phyloP scores from a whole-genome alignment of 2,113 vertebrate species.

The Xyliphius kryptos region DNA sequence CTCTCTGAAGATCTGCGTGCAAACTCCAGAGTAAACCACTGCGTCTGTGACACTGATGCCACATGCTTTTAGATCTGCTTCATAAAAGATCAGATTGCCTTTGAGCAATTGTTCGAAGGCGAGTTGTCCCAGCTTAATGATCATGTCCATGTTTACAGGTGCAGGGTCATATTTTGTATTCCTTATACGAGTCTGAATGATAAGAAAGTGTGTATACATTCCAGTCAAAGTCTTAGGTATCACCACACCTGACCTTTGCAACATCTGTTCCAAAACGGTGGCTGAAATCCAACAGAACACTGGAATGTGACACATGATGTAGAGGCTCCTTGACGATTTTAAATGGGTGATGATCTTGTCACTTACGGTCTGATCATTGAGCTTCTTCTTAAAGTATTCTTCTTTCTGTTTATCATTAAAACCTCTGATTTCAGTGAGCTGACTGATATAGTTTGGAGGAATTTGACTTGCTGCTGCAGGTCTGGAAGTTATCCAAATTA shows the following conservation, averaged over 20 bases:
- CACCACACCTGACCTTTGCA: background rate
- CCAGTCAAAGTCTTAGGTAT: conserved; percentile 28
- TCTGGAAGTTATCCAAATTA: conserved; percentile 27
- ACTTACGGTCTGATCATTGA: background rate
- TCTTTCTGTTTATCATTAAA: conserved; percentile 24
- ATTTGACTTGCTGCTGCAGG: conserved; percentile 27
- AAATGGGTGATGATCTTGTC: conserved; percentile 11
- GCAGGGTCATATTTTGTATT: conserved; percentile 8
- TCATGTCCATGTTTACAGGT: conserved; percentile 11
- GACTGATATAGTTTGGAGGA: conserved; percentile 2
- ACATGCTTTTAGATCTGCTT: conserved; percentile 19
- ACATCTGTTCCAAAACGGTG: conserved; percentile 20
- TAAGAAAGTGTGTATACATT: conserved; percentile 32
- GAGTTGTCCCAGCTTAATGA: conserved; percentile 20
- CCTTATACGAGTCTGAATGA: conserved; percentile 14
- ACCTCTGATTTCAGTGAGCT: conserved; percentile 30
- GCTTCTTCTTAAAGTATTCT: conserved; percentile 23
- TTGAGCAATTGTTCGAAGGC: conserved; percentile 27
- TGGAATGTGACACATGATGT: conserved; percentile 32
- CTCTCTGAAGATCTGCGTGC: conserved; percentile 23
- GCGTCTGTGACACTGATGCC: conserved; percentile 22
- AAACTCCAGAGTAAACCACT: conserved; percentile 12
- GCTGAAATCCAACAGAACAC: conserved; percentile 34
- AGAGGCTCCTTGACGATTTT: conserved; percentile 20
- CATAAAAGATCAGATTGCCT: conserved; percentile 33